A percentile compares a stretch with the other conserved stretches of the same genome.
These are phyloP conservation scores for Brenthis hecate DNA, from an alignment of 2,888 invertebrate species.

Conservation along the genomic window DNA sequence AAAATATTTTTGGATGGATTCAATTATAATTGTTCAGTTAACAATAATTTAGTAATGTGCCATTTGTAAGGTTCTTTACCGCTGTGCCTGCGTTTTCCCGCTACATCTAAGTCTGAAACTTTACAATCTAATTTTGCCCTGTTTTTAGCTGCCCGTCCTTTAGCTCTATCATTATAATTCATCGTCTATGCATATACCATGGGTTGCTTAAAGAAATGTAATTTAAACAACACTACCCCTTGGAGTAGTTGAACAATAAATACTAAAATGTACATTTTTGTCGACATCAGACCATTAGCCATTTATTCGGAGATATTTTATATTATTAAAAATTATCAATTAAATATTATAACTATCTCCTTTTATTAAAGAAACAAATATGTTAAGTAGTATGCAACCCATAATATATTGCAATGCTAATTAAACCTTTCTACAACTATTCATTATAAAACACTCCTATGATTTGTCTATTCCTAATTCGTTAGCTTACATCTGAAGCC, in stretches of 20 bases:
- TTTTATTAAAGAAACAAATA: no score
- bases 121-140: constrained; percentile 18
- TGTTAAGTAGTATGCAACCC: not conserved
- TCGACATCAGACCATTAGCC: no score
- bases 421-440: constrained; percentile 26
- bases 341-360: no score
- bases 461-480: constrained; percentile 63
- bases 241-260: no score
- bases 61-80: constrained; percentile 10
- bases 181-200: constrained; percentile 3
- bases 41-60: constrained; percentile 12
- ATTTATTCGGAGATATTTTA: no score
- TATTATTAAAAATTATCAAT: no score
- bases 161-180: constrained; percentile 18
- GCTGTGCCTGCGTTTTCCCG: constrained; percentile 23
- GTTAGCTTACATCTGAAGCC: constrained; percentile 66
- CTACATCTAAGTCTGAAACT: constrained; percentile 4
- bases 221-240: not conserved
- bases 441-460: constrained; percentile 34
- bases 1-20: constrained; percentile 61
- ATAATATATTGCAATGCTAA: constrained; percentile 2
- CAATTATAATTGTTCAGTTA: constrained; percentile 44
- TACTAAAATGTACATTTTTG: no score
- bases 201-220: constrained; percentile 2
- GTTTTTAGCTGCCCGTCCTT: constrained; percentile 6